Evolutionary conservation across 2,888 invertebrate genomes (phyloP).

Genomic region (Pseudoips prasinana): DNA sequence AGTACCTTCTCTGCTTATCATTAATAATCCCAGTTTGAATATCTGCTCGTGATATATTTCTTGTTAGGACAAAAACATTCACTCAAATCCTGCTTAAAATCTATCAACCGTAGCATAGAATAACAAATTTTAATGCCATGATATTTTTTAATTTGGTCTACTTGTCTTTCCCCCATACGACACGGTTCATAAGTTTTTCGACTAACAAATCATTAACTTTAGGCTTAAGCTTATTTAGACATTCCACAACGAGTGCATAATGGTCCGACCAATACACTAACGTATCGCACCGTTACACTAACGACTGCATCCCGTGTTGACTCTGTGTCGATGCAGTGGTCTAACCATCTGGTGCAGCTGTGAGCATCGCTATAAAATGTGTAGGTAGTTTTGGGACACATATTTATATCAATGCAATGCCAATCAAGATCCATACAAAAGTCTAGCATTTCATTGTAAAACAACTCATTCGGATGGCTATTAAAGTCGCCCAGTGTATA

Average conservation of each 20-base stretch:
- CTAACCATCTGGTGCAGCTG: constrained; percentile 5
- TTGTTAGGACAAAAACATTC: constrained; percentile 2
- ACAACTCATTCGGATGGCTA: no score
- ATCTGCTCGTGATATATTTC: constrained; percentile 4
- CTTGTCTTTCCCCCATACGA: constrained; percentile 3
- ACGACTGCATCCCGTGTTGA: constrained; percentile 2
- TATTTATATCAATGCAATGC: no score
- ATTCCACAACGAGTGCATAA: constrained; percentile 3
- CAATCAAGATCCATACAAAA: no score
- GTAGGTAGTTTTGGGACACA: constrained; percentile 1
- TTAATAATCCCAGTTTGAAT: constrained; percentile 2
- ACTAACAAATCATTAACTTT: background rate
- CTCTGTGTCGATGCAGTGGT: constrained; percentile 4
- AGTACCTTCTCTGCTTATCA: constrained; percentile 1
- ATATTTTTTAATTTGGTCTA: no score
- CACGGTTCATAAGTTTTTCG: background rate
- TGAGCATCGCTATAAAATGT: constrained; percentile 6
- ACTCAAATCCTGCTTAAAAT: constrained; percentile 4
- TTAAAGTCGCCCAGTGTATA: no score
- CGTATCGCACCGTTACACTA: constrained; percentile 1
- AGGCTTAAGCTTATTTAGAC: constrained; percentile 5
- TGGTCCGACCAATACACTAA: no score
- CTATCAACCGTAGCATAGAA: constrained; percentile 1
- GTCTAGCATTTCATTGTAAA: no score
- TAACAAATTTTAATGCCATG: no score